phyloP scores from a whole-genome alignment of 2,888 invertebrate genomes.

The Drosophila birchii region DNA sequence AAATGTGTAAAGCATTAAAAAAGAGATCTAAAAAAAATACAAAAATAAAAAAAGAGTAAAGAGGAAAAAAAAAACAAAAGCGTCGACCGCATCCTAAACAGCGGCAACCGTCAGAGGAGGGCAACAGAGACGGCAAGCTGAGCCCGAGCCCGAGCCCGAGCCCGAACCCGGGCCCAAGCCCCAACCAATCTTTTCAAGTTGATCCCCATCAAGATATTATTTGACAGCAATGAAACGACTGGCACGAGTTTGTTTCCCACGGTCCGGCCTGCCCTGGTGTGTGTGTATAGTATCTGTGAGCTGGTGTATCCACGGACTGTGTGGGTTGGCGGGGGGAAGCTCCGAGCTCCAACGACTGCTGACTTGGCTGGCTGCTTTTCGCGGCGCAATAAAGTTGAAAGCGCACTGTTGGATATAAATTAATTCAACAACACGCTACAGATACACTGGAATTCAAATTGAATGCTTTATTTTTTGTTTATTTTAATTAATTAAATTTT shows the following conservation, averaged over 20 bases:
- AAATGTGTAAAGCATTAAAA: slow-evolving; percentile 80
- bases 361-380: slow-evolving; percentile 69
- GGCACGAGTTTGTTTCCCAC: slow-evolving; percentile 85
- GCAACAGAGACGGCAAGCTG: slow-evolving; percentile 27
- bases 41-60: slow-evolving; percentile 28
- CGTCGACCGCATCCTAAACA: slow-evolving; percentile 80
- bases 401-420: slow-evolving; percentile 83
- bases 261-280: slow-evolving; percentile 80
- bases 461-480: not conserved
- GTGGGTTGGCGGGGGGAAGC: slow-evolving; percentile 57
- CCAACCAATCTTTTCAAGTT: slow-evolving; percentile 82
- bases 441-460: slow-evolving; percentile 1
- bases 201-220: slow-evolving; percentile 84
- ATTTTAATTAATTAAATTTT: no score
- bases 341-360: slow-evolving; percentile 42
- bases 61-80: slow-evolving; percentile 62
- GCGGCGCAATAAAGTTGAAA: slow-evolving; percentile 81
- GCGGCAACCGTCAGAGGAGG: slow-evolving; percentile 63
- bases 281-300: slow-evolving; percentile 43
- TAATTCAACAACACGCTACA: slow-evolving; percentile 84
- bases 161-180: slow-evolving; percentile 54
- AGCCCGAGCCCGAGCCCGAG: slow-evolving; percentile 3
- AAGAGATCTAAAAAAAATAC: slow-evolving; percentile 61
- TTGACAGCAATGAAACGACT: slow-evolving; percentile 84
- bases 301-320: slow-evolving; percentile 47